A percentile compares a stretch with the other conserved stretches of the same genome.
These are phyloP conservation scores for Dasyornis broadbenti DNA, from an alignment of 2,113 vertebrate species.

Conservation along the genomic window DNA sequence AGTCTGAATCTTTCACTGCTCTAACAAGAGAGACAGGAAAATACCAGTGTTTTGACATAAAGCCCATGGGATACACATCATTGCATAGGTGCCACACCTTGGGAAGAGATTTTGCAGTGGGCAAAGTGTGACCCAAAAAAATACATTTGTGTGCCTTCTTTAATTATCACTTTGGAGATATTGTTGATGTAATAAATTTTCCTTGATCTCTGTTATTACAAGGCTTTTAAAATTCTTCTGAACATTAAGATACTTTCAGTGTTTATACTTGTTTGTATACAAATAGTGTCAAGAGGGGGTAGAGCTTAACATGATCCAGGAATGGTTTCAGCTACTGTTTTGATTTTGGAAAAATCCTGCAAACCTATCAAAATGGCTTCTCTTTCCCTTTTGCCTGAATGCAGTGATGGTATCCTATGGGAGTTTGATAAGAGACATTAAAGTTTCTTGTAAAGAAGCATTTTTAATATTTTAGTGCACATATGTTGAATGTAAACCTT, in stretches of 20 bases:
- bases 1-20: not conserved
- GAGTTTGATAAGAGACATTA: not conserved
- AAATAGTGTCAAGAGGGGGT: not conserved
- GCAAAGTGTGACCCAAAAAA: not conserved
- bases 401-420: not conserved
- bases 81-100: not conserved
- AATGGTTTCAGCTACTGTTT: not conserved
- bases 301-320: not conserved
- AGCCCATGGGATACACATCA: rapidly evolving
- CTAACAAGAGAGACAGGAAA: not conserved
- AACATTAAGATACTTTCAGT: not conserved
- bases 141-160: not conserved
- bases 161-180: not conserved
- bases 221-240: not conserved
- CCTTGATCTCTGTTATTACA: not conserved
- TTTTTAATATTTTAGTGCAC: not conserved
- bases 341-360: not conserved
- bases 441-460: not conserved
- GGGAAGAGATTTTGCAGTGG: not conserved
- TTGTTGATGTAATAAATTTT: not conserved
- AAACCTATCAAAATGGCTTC: not conserved
- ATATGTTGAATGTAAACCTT: not conserved
- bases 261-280: not conserved
- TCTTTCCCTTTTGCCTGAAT: not conserved
- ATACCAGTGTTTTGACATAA: not conserved